A percentile compares a stretch with the other conserved stretches of the same genome.
phyloP scores from a whole-genome alignment of 2,797 vertebrate species.

The Valencia hispanica region DNA sequence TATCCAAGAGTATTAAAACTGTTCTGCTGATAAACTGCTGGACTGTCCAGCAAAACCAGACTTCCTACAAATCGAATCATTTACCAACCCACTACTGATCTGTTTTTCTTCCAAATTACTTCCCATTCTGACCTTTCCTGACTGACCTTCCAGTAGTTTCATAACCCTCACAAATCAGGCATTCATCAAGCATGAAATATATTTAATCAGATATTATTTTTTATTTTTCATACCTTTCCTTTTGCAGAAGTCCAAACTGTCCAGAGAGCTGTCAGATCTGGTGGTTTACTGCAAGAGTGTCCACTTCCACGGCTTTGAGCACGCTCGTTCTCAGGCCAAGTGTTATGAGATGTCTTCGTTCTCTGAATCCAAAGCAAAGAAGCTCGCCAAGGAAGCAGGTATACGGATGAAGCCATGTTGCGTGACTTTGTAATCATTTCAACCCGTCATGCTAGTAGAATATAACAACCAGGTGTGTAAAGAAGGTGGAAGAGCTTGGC shows the following conservation, averaged over 20 bases:
- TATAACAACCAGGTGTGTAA: background rate
- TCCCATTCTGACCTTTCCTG: background rate
- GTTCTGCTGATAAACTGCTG: background rate
- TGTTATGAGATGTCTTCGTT: constrained; percentile 92
- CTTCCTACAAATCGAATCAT: background rate
- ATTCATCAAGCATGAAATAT: background rate
- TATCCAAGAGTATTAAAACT: background rate
- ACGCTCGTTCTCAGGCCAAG: constrained; percentile 78
- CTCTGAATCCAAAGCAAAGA: constrained; percentile 90
- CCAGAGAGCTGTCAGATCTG: constrained; percentile 86
- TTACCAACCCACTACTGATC: background rate
- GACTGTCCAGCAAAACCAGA: background rate
- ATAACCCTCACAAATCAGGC: background rate
- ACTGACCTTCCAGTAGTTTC: background rate
- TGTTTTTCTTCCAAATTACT: background rate
- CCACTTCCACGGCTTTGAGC: constrained; percentile 87
- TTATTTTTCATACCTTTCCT: background rate
- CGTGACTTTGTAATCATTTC: too few relatives aligned
- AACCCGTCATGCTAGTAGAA: background rate
- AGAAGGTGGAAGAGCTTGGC: background rate
- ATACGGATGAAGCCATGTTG: background rate
- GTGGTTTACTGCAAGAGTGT: constrained; percentile 93
- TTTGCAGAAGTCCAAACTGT: constrained; percentile 85
- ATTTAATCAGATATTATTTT: background rate
- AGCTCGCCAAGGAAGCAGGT: constrained; percentile 88